phyloP scores from a whole-genome alignment of 2,113 vertebrate genomes.

The Gambusia holbrooki region DNA sequence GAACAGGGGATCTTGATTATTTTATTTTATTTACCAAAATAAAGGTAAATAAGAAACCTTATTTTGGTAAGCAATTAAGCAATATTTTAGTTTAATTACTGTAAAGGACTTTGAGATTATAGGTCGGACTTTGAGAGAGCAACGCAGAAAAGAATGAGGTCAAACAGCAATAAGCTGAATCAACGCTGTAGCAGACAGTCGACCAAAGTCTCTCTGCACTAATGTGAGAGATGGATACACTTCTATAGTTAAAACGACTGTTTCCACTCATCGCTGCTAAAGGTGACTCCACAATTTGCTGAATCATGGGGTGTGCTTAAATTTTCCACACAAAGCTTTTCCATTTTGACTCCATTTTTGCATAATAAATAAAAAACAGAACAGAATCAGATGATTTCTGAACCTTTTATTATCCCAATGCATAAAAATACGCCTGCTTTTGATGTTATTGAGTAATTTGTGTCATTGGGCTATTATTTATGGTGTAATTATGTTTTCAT shows the following conservation, averaged over 20 bases:
- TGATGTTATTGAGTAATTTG: no score
- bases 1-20: no score
- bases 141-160: background rate
- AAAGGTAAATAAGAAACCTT: no score
- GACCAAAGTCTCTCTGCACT: background rate
- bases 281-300: background rate
- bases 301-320: background rate
- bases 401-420: background rate
- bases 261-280: background rate
- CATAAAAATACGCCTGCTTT: background rate
- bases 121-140: background rate
- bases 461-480: background rate
- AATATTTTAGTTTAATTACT: no score
- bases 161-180: background rate
- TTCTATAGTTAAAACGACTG: background rate
- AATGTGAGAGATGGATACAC: background rate
- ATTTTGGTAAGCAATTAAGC: no score
- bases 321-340: background rate
- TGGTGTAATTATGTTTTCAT: background rate
- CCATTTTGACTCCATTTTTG: background rate
- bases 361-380: background rate
- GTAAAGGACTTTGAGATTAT: no score
- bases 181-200: background rate
- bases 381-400: background rate
- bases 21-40: no score